phyloP scores from a whole-genome alignment of 2,888 invertebrate genomes.

The Gastracanthus pulcherrimus region DNA sequence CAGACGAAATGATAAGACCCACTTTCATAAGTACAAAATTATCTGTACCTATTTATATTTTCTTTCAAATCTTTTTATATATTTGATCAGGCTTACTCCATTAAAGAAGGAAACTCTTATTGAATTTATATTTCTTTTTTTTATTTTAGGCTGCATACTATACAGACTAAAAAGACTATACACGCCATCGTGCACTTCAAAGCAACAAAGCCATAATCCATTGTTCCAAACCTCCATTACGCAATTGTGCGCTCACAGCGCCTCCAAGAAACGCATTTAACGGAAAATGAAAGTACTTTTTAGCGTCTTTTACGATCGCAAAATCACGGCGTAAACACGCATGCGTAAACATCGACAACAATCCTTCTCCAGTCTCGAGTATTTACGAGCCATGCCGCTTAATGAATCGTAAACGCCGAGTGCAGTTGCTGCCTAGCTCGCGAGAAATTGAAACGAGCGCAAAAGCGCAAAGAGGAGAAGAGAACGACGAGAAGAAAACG shows the following conservation, averaged over 20 bases:
- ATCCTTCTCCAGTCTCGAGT: not conserved
- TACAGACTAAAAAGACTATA: no score
- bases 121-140: no score
- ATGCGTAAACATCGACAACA: not conserved
- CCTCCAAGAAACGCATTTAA: not conserved
- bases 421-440: not conserved
- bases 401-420: constrained; percentile 17
- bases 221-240: not conserved
- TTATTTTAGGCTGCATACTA: no score
- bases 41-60: no score
- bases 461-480: not conserved
- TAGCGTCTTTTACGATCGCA: not conserved
- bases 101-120: no score
- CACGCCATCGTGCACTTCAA: not conserved
- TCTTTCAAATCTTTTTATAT: no score
- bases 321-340: constrained; percentile 1
- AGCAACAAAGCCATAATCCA: not conserved
- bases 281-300: constrained; percentile 8
- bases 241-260: not conserved
- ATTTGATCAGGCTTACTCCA: no score
- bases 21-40: no score
- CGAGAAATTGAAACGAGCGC: constrained; percentile 36
- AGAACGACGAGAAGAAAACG: not conserved
- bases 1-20: no score
- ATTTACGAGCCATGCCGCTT: not conserved